phyloP scores from a whole-genome alignment of 2,113 vertebrate genomes.

The Petromus typicus region DNA sequence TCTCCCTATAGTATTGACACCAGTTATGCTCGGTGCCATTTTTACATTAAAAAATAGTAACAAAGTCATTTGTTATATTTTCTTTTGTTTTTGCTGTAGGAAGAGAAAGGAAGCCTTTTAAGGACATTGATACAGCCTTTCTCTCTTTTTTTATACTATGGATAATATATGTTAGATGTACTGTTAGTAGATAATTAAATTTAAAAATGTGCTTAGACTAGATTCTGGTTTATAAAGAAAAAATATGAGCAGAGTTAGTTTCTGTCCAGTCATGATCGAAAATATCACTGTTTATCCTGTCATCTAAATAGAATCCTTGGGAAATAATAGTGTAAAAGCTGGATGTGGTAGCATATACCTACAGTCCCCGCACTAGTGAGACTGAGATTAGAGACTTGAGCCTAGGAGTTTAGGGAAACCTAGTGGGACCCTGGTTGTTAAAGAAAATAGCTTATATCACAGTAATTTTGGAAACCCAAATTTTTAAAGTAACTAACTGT shows the following conservation, averaged over 20 bases:
- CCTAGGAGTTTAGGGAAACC: background rate
- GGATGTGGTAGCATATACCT: background rate
- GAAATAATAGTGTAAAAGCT: background rate
- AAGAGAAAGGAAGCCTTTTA: conserved; percentile 11
- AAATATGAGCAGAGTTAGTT: background rate
- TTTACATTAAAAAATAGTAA: background rate
- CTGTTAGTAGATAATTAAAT: conserved; percentile 43
- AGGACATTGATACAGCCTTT: background rate
- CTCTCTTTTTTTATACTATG: background rate
- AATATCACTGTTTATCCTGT: background rate
- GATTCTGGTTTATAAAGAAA: background rate
- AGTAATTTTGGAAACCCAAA: conserved; percentile 20
- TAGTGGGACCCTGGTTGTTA: background rate
- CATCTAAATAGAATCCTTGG: conserved; percentile 16
- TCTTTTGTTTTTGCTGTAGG: conserved; percentile 16
- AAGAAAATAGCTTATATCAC: background rate
- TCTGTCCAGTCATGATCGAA: background rate
- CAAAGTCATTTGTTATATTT: background rate
- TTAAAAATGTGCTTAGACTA: background rate
- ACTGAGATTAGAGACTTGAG: background rate
- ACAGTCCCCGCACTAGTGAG: background rate
- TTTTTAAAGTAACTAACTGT: conserved; percentile 57
- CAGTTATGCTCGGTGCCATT: conserved; percentile 2
- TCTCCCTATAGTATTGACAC: background rate
- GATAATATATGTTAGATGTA: background rate